phyloP scores from a whole-genome alignment of 53 echinoderm and acorn worm genomes.

The Apostichopus leukothele region DNA sequence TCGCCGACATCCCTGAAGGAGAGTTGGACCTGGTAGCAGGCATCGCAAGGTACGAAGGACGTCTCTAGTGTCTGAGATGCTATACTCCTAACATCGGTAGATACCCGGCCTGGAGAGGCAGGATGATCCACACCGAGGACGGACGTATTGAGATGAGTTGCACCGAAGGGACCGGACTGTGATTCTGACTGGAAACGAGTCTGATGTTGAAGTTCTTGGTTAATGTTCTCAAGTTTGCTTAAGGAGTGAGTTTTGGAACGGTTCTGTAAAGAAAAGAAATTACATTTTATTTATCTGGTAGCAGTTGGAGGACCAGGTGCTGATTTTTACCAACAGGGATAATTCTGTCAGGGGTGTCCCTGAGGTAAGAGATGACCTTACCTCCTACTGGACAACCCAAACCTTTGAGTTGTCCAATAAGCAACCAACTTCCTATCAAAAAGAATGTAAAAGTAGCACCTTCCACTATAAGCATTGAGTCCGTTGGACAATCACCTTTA shows the following conservation, averaged over 20 bases:
- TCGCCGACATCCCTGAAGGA: constrained; percentile 71
- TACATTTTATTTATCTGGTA: no score
- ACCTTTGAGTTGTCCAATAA: constrained; percentile 50
- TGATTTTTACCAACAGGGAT: no score
- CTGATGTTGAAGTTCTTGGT: constrained; percentile 53
- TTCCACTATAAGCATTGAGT: no score
- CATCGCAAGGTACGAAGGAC: constrained; percentile 91
- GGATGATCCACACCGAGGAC: no score
- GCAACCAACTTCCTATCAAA: background rate
- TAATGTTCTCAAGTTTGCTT: constrained; percentile 67
- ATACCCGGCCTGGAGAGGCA: constrained; percentile 28
- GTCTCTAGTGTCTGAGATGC: constrained; percentile 93
- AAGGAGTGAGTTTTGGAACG: constrained; percentile 62
- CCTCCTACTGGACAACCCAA: no score
- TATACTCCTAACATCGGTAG: constrained; percentile 72
- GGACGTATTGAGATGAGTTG: background rate
- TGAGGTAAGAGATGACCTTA: no score
- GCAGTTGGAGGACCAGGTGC: no score
- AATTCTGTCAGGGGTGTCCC: no score
- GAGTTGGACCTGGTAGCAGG: constrained; percentile 84
- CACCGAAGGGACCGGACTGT: background rate
- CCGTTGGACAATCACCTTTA: no score
- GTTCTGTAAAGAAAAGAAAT: constrained; percentile 35
- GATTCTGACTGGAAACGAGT: constrained; percentile 14
- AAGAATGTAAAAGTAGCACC: no score